A percentile compares a stretch with the other conserved stretches of the same genome.
These are phyloP conservation scores for Gobio gobio DNA, from an alignment of 2,113 vertebrate species.

Conservation along the genomic window DNA sequence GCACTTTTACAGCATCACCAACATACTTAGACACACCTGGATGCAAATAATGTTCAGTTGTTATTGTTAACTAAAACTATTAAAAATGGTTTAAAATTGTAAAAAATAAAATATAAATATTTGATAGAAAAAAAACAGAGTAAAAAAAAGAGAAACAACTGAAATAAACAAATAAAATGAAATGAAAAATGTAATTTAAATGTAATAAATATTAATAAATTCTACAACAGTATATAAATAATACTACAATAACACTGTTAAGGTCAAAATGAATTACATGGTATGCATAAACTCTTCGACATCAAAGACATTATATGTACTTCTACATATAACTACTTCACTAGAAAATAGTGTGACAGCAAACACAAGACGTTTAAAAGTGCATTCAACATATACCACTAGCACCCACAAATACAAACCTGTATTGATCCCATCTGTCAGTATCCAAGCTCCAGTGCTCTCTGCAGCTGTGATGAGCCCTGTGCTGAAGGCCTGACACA, in stretches of 20 bases:
- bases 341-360: background rate
- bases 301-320: background rate
- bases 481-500: conserved; percentile 88
- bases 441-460: conserved; percentile 94
- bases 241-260: background rate
- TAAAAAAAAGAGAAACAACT: background rate
- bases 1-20: conserved; percentile 87
- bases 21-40: conserved; percentile 91
- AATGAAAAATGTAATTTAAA: too few species aligned
- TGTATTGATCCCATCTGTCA: conserved; percentile 92
- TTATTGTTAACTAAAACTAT: background rate
- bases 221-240: background rate
- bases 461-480: conserved; percentile 90
- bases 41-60: background rate
- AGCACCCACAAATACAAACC: conserved; percentile 71
- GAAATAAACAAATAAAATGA: background rate
- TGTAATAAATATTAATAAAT: background rate
- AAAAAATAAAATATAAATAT: background rate
- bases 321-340: background rate
- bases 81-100: background rate
- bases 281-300: background rate
- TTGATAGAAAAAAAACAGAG: background rate
- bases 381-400: background rate
- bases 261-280: background rate
- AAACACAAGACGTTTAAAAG: background rate